These are phyloP conservation scores for Cremastinae sp. DNA, from an alignment of 2,888 invertebrate genomes.

Conservation along the genomic window DNA sequence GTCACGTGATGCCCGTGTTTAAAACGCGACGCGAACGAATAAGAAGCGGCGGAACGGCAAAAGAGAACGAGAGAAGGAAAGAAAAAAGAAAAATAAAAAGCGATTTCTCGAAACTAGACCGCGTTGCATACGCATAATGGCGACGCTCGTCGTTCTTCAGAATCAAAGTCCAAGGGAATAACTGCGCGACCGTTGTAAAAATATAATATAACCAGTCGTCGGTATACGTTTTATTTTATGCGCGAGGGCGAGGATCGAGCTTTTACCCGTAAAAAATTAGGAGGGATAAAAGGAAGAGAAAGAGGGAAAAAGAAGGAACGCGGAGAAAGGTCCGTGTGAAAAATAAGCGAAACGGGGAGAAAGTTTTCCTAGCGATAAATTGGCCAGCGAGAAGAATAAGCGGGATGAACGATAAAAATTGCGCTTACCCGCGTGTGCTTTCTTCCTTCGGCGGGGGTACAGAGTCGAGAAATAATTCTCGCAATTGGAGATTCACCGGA, in stretches of 20 bases:
- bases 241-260: too few relatives aligned
- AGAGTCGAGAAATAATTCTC: not conserved
- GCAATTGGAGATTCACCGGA: conserved; percentile 11
- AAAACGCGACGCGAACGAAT: conserved; percentile 9
- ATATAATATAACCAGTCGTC: too few relatives aligned
- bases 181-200: too few relatives aligned
- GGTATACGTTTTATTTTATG: not conserved
- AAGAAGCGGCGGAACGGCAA: conserved; percentile 21
- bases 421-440: conserved; percentile 38
- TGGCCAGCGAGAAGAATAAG: too few relatives aligned
- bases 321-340: too few relatives aligned
- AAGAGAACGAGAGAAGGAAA: conserved; percentile 3
- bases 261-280: too few relatives aligned
- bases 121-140: not conserved
- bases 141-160: not conserved
- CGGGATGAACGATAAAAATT: too few relatives aligned
- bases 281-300: too few relatives aligned
- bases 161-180: not conserved
- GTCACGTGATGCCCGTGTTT: conserved; percentile 28
- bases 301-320: too few relatives aligned
- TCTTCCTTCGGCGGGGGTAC: conserved; percentile 19
- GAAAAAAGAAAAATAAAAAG: conserved; percentile 14
- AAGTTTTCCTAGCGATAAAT: too few relatives aligned
- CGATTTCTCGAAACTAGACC: conserved; percentile 29
- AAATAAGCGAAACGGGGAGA: too few relatives aligned